Conservation (phyloP, 2,113 vertebrate genomes). For the Melierax canorus region DNA sequence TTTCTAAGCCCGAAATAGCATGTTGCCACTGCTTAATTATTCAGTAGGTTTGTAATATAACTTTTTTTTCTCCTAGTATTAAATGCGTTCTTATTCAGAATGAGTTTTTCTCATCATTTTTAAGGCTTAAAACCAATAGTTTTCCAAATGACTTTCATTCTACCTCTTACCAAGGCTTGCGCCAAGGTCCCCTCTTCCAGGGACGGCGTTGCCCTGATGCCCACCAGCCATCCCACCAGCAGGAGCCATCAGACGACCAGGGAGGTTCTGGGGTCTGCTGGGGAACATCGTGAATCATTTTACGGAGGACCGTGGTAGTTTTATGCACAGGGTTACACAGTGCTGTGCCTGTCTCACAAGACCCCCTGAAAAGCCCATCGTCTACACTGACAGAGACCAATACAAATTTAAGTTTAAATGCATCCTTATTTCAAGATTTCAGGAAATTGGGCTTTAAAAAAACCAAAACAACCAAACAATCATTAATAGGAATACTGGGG, state of each 20-base stretch:
- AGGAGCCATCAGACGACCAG: accelerated
- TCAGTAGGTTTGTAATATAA: not conserved
- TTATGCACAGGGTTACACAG: accelerated
- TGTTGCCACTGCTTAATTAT: not conserved
- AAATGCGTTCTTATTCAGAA: not conserved
- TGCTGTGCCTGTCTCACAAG: not conserved
- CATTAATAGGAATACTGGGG: not conserved
- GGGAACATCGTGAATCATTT: accelerated
- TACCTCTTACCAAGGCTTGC: not conserved
- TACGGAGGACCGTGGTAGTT: accelerated
- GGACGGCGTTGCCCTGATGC: accelerated
- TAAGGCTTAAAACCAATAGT: not conserved
- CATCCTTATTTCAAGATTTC: not conserved
- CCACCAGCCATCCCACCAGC: not conserved
- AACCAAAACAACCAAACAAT: not conserved
- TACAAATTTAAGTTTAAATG: not conserved
- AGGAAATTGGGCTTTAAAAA: not conserved
- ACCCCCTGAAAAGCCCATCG: accelerated
- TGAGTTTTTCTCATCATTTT: not conserved
- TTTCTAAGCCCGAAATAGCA: not conserved
- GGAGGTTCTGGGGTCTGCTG: not conserved
- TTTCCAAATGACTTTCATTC: not conserved
- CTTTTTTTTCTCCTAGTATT: not conserved
- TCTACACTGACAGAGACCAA: too few species aligned
- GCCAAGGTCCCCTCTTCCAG: not conserved